Evolutionary conservation across 2,888 invertebrate genomes (phyloP).

Genomic region (Oscheius sp.): DNA sequence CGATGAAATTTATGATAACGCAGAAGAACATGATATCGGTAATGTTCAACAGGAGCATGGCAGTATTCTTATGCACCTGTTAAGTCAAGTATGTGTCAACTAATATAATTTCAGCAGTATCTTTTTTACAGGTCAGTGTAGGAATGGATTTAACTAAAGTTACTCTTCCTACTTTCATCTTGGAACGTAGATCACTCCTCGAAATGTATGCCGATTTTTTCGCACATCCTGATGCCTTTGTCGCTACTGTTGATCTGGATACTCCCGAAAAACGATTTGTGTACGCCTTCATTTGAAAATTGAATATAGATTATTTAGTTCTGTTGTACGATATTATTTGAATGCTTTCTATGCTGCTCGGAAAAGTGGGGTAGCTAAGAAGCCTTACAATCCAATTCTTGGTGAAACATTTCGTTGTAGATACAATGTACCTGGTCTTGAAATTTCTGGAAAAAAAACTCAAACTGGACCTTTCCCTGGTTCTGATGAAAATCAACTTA

Average conservation of each 20-base stretch:
- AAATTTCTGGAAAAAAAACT: constrained; percentile 50
- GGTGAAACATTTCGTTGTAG: constrained; percentile 94
- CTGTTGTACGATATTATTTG: constrained; percentile 94
- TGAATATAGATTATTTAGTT: constrained; percentile 76
- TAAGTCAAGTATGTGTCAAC: constrained; percentile 80
- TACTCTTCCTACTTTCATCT: constrained; percentile 95
- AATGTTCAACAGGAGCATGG: constrained; percentile 93
- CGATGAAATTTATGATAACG: constrained; percentile 74
- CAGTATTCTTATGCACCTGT: constrained; percentile 91
- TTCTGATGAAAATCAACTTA: constrained; percentile 85
- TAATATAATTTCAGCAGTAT: neutral
- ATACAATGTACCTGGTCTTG: constrained; percentile 54
- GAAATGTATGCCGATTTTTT: constrained; percentile 99
- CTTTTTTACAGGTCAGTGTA: constrained; percentile 80
- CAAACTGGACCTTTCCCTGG: constrained; percentile 78
- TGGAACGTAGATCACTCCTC: constrained; percentile 92
- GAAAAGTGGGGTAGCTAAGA: constrained; percentile 94
- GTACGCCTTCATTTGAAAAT: constrained; percentile 34
- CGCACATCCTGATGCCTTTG: constrained; percentile 96
- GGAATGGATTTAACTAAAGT: constrained; percentile 99
- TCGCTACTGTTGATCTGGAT: constrained; percentile 77
- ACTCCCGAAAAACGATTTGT: constrained; percentile 64
- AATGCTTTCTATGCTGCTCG: constrained; percentile 98
- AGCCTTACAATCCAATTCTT: constrained; percentile 97
- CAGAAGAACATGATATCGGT: constrained; percentile 64